These are phyloP conservation scores for Enchytraeus crypticus DNA, from an alignment of 2,888 invertebrate species.

Conservation along the genomic window DNA sequence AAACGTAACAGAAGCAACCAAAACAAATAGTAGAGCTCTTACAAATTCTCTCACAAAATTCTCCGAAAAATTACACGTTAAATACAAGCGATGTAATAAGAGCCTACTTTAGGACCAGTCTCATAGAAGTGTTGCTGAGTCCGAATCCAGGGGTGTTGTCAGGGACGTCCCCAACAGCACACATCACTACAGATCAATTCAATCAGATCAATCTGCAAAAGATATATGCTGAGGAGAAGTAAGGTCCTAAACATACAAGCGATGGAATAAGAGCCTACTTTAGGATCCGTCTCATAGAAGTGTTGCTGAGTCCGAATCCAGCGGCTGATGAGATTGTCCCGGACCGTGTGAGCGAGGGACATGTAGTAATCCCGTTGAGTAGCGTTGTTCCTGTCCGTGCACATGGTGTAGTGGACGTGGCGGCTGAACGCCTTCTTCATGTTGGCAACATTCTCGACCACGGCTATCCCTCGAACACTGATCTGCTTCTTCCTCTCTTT, in stretches of 20 bases:
- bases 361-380: conserved; percentile 94
- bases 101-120: conserved; percentile 92
- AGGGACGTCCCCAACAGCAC: no score
- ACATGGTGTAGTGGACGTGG: conserved; percentile 95
- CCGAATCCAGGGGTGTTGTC: conserved; percentile 95
- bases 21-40: no score
- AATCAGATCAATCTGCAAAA: no score
- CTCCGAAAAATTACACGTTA: no score
- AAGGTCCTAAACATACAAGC: no score
- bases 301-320: conserved; percentile 99
- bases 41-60: no score
- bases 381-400: conserved; percentile 97
- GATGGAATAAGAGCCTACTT: conserved; percentile 72
- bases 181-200: no score
- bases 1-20: no score
- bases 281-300: conserved; percentile 97
- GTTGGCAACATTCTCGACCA: conserved; percentile 89
- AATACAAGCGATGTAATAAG: no score
- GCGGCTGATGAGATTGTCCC: conserved; percentile 92
- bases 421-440: conserved; percentile 97
- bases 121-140: conserved; percentile 99
- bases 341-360: conserved; percentile 91
- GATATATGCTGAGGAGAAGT: no score
- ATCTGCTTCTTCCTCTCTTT: conserved; percentile 75
- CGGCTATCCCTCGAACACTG: conserved; percentile 91